A percentile compares a stretch with the other conserved stretches of the same genome.
Evolutionary conservation across 1,140 invertebrate genomes (phyloP).

Genomic region (Acarapis woodi): DNA sequence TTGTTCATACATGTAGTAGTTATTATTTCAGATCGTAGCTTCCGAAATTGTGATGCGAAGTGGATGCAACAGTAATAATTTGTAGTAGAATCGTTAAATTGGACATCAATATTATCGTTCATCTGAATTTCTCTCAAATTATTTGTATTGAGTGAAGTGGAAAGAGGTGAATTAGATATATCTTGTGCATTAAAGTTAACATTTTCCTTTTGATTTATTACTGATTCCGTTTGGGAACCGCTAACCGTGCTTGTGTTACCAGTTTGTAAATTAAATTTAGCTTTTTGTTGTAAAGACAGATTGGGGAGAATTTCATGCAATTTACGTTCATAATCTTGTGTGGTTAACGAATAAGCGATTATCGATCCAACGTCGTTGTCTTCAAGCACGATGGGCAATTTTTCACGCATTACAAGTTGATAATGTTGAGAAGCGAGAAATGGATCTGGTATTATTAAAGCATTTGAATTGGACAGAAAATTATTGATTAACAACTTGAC

Average conservation of each 20-base stretch:
- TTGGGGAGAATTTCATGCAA: conserved; percentile 22
- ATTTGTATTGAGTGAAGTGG: too few species aligned
- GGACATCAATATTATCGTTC: conserved; percentile 39
- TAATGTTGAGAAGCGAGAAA: conserved; percentile 33
- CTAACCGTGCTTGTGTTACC: background rate
- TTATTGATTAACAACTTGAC: conserved; percentile 38
- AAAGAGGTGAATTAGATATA: too few species aligned
- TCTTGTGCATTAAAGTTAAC: background rate
- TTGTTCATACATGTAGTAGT: too few species aligned
- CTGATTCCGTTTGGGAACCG: background rate
- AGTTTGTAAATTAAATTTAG: background rate
- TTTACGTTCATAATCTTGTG: conserved; percentile 32
- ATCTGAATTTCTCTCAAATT: too few species aligned
- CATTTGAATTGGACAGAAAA: conserved; percentile 25
- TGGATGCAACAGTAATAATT: conserved; percentile 57
- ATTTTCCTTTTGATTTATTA: background rate
- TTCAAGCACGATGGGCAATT: conserved; percentile 41
- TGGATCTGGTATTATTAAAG: conserved; percentile 24
- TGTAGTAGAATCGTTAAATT: conserved; percentile 36
- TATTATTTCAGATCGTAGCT: conserved; percentile 34
- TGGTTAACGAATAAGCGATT: conserved; percentile 49
- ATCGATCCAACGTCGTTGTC: conserved; percentile 65
- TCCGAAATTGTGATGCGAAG: conserved; percentile 54
- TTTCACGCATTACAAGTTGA: conserved; percentile 21
- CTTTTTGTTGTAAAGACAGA: too few species aligned